phyloP scores from a whole-genome alignment of 2,113 vertebrate species.

The Syrrhaptes paradoxus region DNA sequence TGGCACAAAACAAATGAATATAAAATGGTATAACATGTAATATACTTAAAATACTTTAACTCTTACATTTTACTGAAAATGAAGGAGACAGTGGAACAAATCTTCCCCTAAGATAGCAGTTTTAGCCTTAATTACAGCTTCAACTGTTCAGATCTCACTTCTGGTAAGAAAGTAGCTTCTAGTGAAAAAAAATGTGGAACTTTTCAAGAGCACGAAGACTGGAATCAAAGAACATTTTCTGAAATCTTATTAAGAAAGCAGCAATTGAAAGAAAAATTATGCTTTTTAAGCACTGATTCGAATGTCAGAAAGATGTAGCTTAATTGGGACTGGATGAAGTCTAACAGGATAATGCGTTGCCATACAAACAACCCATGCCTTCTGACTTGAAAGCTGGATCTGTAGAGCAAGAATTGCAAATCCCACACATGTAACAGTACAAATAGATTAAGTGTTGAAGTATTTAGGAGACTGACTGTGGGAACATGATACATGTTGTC shows the following conservation, averaged over 20 bases:
- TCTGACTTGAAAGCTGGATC: neutral
- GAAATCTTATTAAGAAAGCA: neutral
- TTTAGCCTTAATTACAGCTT: neutral
- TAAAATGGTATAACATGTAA: neutral
- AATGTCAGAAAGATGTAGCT: neutral
- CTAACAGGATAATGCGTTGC: neutral
- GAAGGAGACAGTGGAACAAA: neutral
- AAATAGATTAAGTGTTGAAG: neutral
- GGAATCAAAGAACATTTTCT: neutral
- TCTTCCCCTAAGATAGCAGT: neutral
- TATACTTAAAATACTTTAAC: neutral
- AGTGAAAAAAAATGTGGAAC: neutral
- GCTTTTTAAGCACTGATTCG: neutral
- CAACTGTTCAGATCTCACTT: neutral
- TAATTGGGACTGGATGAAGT: neutral
- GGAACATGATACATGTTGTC: neutral
- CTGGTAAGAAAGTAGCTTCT: neutral
- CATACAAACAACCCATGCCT: neutral
- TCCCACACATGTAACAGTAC: neutral
- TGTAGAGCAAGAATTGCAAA: neutral
- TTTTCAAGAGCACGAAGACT: neutral
- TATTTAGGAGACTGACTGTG: neutral
- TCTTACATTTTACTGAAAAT: neutral
- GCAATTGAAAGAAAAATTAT: neutral
- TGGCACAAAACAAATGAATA: conserved; percentile 18